Evolutionary conservation across 2,797 vertebrate genomes (phyloP), one percentile per base, ranked within the genome.

Genomic region (Microctenopoma stevenorrisi): DNA sequence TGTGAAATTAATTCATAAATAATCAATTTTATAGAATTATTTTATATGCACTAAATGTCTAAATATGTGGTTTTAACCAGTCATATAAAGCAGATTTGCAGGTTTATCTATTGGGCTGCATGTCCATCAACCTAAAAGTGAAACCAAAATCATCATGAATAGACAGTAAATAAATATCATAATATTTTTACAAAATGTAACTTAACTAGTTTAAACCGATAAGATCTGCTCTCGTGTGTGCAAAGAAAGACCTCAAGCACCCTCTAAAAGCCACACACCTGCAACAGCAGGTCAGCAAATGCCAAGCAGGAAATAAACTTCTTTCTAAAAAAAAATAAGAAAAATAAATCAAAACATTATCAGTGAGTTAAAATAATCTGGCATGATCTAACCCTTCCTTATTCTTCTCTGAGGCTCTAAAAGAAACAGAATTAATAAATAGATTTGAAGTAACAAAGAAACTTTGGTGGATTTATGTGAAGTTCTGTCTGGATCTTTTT

Each of bases 281-380:
- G 72, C 68, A 76, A 1, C 64, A 85, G 9, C 64, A 79, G 75
- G 64, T 84, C 61, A 78, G 62, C 49, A 72, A 10, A 58, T 72
- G 59, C 47, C 42, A 62, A 3, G 7, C 26, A 73, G 50, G 40
- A 72, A 47, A 51, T 15, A 18, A 28, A 43, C 25, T 4, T 56
- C 37, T n/a, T 49, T 14, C 46, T 38, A 1, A 25, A 44, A 57
- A 46, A 3, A 12, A 72, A 35, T 0, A 38, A 43, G 69, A 35
- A 1, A 16, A 49, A 61, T 5, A 33, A 14, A 53, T 37, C 5
- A 30, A 56, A 57, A 59, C 0, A 66, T 16, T 5, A n/a, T 1
- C 4, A 1, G 0, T 18, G 2, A 42, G 25, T 44, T 46, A 7
- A 52, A 51, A 48, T 13, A 63, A 69, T 48, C 0, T 43, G 2